phyloP scores from a whole-genome alignment of 2,113 vertebrate genomes.

The Saccopteryx bilineata region DNA sequence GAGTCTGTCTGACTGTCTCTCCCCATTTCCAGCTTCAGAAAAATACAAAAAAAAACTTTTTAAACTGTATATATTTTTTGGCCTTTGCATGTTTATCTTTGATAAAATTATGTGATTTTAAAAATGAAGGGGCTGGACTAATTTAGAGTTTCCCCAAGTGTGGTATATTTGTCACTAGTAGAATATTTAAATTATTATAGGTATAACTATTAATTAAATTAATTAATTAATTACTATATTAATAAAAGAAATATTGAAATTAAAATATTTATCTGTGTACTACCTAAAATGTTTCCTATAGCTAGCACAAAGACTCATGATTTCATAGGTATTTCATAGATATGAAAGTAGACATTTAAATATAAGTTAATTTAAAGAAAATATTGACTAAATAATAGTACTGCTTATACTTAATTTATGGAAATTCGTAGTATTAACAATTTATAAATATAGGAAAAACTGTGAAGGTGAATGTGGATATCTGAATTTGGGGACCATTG shows the following conservation, averaged over 20 bases:
- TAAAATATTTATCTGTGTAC: background rate
- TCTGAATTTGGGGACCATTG: background rate
- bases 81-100: background rate
- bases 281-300: background rate
- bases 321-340: conserved; percentile 19
- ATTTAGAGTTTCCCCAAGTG: background rate
- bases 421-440: background rate
- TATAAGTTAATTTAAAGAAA: conserved; percentile 62
- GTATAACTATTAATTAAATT: background rate
- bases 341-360: conserved; percentile 2
- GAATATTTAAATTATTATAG: conserved; percentile 22
- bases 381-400: conserved; percentile 41
- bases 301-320: background rate
- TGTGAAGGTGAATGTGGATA: background rate
- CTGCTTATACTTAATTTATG: background rate
- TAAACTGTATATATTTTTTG: background rate
- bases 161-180: background rate
- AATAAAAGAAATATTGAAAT: background rate
- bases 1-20: too few relatives aligned
- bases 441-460: conserved; percentile 8
- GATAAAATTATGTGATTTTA: conserved; percentile 18
- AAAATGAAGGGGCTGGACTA: background rate
- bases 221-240: background rate
- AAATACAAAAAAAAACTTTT: conserved; percentile 59
- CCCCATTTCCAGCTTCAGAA: too few relatives aligned